Evolutionary conservation across 1,140 invertebrate genomes (phyloP).

Genomic region (Acromyrmex heyeri): DNA sequence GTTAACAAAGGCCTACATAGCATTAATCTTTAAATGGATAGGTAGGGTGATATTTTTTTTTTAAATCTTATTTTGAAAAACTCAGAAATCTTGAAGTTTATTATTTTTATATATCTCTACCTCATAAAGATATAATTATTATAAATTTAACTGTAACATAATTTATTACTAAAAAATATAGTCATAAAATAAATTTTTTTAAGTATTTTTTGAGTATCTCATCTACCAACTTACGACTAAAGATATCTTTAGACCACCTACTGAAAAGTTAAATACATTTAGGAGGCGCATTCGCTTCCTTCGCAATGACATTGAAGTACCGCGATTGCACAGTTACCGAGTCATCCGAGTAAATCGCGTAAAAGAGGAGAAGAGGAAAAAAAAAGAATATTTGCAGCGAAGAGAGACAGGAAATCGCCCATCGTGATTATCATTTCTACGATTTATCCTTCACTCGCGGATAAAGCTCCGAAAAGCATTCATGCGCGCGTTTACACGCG

Average conservation of each 20-base stretch:
- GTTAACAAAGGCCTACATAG: constrained; percentile 10
- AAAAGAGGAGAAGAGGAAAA: background rate
- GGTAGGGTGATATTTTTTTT: too few relatives aligned
- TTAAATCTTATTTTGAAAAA: too few relatives aligned
- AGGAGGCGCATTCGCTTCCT: background rate
- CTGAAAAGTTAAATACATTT: constrained; percentile 3
- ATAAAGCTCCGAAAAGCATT: constrained; percentile 51
- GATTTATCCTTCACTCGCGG: constrained; percentile 54
- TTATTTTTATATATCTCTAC: too few relatives aligned
- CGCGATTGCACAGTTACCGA: constrained; percentile 33
- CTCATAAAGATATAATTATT: too few relatives aligned
- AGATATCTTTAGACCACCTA: too few relatives aligned
- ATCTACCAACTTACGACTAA: too few relatives aligned
- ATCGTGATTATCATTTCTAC: constrained; percentile 55
- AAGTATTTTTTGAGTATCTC: too few relatives aligned
- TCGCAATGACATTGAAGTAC: background rate
- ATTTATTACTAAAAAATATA: too few relatives aligned
- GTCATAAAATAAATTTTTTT: too few relatives aligned
- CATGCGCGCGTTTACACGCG: constrained; percentile 48
- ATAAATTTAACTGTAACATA: too few relatives aligned
- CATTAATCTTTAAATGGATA: background rate
- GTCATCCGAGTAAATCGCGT: constrained; percentile 36
- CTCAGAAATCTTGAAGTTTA: too few relatives aligned
- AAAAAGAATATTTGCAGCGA: background rate
- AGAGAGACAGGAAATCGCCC: constrained; percentile 48